Evolutionary conservation across 2,113 vertebrate genomes (phyloP).

Genomic region (Zosterops pallidus): DNA sequence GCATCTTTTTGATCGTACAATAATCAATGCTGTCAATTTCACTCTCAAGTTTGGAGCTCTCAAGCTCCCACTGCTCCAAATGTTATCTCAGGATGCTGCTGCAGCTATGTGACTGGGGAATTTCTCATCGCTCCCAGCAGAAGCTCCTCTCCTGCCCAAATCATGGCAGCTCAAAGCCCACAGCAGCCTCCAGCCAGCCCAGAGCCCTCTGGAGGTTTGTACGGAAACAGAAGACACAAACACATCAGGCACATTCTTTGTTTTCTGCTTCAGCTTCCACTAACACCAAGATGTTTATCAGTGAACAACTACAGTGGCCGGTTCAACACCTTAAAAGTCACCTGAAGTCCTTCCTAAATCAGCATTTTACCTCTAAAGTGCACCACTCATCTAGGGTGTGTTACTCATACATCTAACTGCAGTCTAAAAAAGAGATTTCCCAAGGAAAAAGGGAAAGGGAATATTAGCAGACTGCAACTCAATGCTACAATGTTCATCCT

Average conservation of each 20-base stretch:
- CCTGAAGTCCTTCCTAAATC: background rate
- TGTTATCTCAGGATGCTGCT: background rate
- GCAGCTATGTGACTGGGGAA: background rate
- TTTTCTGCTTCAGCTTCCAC: background rate
- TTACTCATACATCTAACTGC: background rate
- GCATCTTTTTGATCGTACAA: background rate
- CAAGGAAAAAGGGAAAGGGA: accelerated
- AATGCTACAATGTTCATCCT: accelerated
- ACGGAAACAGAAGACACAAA: background rate
- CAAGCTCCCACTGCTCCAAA: background rate
- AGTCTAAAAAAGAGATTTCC: background rate
- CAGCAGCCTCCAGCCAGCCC: background rate
- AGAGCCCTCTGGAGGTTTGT: background rate
- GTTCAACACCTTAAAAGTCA: background rate
- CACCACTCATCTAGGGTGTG: background rate
- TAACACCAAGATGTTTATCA: background rate
- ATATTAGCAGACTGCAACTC: accelerated
- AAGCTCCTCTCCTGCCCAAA: background rate
- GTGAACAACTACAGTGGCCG: background rate
- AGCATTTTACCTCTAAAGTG: background rate
- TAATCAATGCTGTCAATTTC: background rate
- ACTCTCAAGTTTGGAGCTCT: background rate
- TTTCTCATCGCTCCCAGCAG: background rate
- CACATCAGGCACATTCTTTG: background rate
- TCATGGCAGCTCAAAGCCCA: background rate